Evolutionary conservation across 2,888 invertebrate genomes (phyloP), one percentile per base, ranked within the genome.

Genomic region (Caenorhabditis sp.): DNA sequence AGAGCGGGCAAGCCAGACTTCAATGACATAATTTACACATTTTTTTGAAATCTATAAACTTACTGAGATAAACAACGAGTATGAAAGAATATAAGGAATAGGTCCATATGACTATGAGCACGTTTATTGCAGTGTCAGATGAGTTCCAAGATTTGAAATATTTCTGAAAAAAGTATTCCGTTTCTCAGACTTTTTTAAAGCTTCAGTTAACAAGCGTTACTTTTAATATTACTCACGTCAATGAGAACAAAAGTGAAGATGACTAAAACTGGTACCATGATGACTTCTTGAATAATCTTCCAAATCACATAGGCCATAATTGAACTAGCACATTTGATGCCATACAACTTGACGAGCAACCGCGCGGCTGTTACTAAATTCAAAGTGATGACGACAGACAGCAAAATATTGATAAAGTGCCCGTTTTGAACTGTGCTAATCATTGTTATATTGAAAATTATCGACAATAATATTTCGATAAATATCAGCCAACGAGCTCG

Each of bases 211-310:
- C n/a, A n/a, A n/a, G n/a, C n/a, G 31, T 31, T 31, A 6, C 10
- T 31, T 4, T 31, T 10, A 37, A 36, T 31, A 14, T 27, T 6
- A 66, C 69, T 63, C 43, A 76, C 76, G 50, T 76, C 76, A 24
- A 76, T 58, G 17, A 66, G 57, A 27, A 73, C 61, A 27, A 76
- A 76, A 19, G 65, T 69, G 62, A 76, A 73, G 12, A 76, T 58
- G 12, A 71, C 72, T 0, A 76, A 36, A 1, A 66, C 71, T 23
- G 76, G 76, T 21, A 76, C 58, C 62, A 76, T 64, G 1, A 73
- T 62, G 5, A 73, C 62, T 43, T 66, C 69, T 55, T 71, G 76
- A 50, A 76, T 58, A 23, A 73, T 67, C 58, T 76, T 76, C 76
- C 76, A 76, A 17, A 69, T 14, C 1, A 76, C 69, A 31, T 76